Evolutionary conservation across 2,113 vertebrate genomes (phyloP).

Genomic region (Rhinolophus sinicus): DNA sequence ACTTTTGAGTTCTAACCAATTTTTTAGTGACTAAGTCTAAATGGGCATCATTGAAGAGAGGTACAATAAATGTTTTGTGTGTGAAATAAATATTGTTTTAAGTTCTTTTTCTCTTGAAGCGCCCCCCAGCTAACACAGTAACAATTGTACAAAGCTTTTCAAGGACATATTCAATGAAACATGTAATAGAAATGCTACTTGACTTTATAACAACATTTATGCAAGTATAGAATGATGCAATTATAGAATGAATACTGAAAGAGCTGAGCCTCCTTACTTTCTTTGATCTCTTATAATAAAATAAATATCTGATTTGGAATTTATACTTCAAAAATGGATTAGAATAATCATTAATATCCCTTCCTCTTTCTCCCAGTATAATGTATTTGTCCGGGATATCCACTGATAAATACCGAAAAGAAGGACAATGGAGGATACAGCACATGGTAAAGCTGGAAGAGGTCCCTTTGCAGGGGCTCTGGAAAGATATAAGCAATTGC

Average conservation of each 20-base stretch:
- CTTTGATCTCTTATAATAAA: slow-evolving; percentile 20
- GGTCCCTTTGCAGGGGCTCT: neutral
- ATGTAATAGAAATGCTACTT: neutral
- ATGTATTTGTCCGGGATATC: neutral
- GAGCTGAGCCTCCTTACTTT: neutral
- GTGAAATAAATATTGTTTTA: neutral
- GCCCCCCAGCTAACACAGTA: neutral
- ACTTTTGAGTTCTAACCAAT: neutral
- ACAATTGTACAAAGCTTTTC: neutral
- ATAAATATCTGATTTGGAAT: neutral
- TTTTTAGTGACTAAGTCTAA: slow-evolving; percentile 15
- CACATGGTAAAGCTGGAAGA: neutral
- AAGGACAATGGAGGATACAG: neutral
- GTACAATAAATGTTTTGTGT: neutral
- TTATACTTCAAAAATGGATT: neutral
- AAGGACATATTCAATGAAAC: neutral
- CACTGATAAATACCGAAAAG: neutral
- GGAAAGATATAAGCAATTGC: neutral
- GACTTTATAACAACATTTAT: neutral
- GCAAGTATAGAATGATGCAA: neutral
- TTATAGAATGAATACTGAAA: neutral
- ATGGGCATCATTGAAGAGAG: neutral
- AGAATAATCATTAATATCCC: neutral
- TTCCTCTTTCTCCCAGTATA: neutral
- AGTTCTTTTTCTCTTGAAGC: slow-evolving; percentile 57